Evolutionary conservation across 2,888 invertebrate genomes (phyloP).

Genomic region (Argynnis bischoffii): DNA sequence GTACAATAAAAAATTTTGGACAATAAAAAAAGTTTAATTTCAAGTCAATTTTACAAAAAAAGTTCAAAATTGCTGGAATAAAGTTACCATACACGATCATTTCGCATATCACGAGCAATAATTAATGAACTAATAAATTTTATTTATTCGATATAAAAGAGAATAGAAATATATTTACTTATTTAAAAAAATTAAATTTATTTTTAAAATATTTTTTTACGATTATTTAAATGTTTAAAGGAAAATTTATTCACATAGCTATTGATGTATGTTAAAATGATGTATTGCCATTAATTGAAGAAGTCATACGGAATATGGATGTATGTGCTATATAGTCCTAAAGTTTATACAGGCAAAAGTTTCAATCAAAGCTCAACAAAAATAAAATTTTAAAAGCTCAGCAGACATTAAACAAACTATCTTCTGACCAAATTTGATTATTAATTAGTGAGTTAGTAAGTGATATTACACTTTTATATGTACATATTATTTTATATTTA

Average conservation of each 20-base stretch:
- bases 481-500: no score
- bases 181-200: slow-evolving; percentile 18
- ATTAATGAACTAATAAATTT: slow-evolving; percentile 25
- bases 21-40: slow-evolving; percentile 34
- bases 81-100: not conserved
- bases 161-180: slow-evolving; percentile 24
- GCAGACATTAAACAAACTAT: no score
- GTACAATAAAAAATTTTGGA: slow-evolving; percentile 37
- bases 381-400: no score
- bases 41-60: slow-evolving; percentile 34
- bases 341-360: no score
- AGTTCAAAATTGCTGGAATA: slow-evolving; percentile 16
- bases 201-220: slow-evolving; percentile 27
- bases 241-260: not conserved
- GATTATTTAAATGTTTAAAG: slow-evolving; percentile 12
- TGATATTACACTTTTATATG: no score
- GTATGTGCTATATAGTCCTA: no score
- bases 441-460: no score
- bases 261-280: not conserved
- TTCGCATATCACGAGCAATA: slow-evolving; percentile 43
- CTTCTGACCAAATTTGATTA: no score
- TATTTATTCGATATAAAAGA: slow-evolving; percentile 30
- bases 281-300: no score
- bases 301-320: no score
- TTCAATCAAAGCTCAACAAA: no score